A percentile compares a stretch with the other conserved stretches of the same genome.
Conservation (phyloP, 2,888 invertebrate genomes). For the Drosophila silvestris region DNA sequence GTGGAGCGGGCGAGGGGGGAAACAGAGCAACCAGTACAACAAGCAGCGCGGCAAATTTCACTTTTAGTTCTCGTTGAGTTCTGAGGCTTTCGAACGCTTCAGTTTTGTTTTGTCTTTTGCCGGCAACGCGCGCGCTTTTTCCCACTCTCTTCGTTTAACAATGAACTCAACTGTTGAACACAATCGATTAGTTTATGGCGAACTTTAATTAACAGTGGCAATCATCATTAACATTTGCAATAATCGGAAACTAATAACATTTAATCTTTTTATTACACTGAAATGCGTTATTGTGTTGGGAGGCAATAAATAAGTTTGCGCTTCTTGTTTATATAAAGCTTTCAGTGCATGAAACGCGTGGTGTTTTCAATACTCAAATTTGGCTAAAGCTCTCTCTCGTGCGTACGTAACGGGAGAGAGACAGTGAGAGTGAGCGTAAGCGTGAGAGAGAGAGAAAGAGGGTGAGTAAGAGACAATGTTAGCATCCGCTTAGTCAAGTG, state of each 20-base stretch:
- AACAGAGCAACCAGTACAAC: slow-evolving; percentile 10
- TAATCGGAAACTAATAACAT: slow-evolving; percentile 13
- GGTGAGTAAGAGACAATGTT: background rate
- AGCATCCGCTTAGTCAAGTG: background rate
- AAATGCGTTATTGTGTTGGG: slow-evolving; percentile 40
- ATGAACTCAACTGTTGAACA: background rate
- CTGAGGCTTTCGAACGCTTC: slow-evolving; percentile 64
- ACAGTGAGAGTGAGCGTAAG: background rate
- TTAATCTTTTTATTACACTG: slow-evolving; percentile 8
- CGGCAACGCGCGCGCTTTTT: slow-evolving; percentile 45
- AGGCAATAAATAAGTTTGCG: slow-evolving; percentile 27
- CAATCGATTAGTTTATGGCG: slow-evolving; percentile 1
- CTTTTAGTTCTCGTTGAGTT: slow-evolving; percentile 56
- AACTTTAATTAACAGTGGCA: slow-evolving; percentile 7
- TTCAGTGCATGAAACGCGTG: slow-evolving; percentile 50
- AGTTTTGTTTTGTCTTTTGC: slow-evolving; percentile 34
- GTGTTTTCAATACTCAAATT: slow-evolving; percentile 36
- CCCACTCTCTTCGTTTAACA: background rate
- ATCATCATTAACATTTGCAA: slow-evolving; percentile 7
- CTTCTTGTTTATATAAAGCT: slow-evolving; percentile 58
- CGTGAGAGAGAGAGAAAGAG: background rate
- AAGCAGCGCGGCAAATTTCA: background rate
- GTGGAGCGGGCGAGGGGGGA: background rate
- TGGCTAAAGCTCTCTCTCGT: slow-evolving; percentile 13
- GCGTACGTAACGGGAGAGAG: background rate